Conservation (phyloP, 2,888 invertebrate species). For the Osmoderma eremita region DNA sequence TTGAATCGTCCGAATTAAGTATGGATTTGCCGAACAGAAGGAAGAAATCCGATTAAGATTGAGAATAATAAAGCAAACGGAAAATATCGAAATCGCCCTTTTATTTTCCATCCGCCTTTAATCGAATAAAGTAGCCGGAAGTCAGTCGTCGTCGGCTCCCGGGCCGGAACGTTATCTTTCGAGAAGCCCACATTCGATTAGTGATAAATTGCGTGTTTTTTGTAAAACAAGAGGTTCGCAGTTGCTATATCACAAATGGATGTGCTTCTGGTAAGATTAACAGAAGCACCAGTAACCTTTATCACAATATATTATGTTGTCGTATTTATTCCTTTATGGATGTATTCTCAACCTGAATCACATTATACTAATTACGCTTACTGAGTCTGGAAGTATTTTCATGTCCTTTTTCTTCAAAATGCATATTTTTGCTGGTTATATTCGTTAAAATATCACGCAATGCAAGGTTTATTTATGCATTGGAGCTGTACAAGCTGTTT, state of each 20-base stretch:
- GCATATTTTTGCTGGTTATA: too few species aligned
- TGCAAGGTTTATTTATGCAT: too few species aligned
- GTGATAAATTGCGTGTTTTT: constrained; percentile 2
- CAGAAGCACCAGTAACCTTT: background rate
- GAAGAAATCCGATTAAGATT: constrained; percentile 24
- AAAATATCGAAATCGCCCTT: constrained; percentile 22
- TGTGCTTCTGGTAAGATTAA: background rate
- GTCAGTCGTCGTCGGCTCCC: background rate
- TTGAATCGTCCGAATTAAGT: constrained; percentile 25
- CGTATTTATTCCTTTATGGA: too few species aligned
- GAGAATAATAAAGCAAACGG: constrained; percentile 27
- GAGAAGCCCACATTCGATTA: background rate
- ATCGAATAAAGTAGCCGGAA: constrained; percentile 31
- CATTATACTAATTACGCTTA: too few species aligned
- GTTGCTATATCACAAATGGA: constrained; percentile 3
- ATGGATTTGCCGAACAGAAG: constrained; percentile 24
- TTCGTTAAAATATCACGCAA: too few species aligned
- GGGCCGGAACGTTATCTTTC: background rate
- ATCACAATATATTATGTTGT: too few species aligned
- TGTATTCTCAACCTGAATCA: too few species aligned
- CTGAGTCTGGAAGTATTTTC: too few species aligned
- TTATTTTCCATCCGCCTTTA: constrained; percentile 25
- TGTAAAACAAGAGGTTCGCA: constrained; percentile 1
- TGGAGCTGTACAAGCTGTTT: too few species aligned
- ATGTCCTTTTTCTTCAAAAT: too few species aligned